Base-by-base conservation (phyloP, 2,113 vertebrate genomes). In the Cyphomyrus discorhynchus region DNA sequence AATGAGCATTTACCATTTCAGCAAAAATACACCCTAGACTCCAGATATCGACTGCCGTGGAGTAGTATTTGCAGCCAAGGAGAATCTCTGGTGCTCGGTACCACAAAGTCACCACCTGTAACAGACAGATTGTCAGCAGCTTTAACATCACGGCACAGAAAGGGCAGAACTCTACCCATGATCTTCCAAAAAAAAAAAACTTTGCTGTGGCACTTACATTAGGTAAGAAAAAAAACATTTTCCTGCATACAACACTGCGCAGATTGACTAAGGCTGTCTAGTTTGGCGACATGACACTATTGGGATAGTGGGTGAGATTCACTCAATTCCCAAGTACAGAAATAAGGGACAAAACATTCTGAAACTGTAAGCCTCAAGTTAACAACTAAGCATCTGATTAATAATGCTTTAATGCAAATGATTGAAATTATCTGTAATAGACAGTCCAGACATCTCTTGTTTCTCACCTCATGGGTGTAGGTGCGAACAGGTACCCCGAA, bases 11-110 rank as follows among this genome's bases (percentile, higher is more conserved):
- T 97, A 99, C 98, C 98, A 99, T 98, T 95, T 99, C 98, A 15
- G 98, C 98, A 91, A 99, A 99, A 93, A 99, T 99, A 93, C 98
- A 99, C 45, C 98, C 98, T 87, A 99, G 93, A 92, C 98, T 99
- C 98, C 98, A 99, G 94, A 99, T 98, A 92, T 99, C 98, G 3
- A 99, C 98, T 2, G 98, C 97, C 47, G 98, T 99, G 31, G 98
- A 99, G 92, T 99, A 99, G 93, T 97, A 99, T 93, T 99, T 99
- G 94, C 98, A 99, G 31, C 98, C 98, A 90, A 99, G 95, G 77
- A 99, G 97, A 91, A 99, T 99, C 93, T 99, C 98, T 1, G 98
- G 98, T 56, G 98, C 97, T 91, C 98, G 94, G 95, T 99, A 99
- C 98, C 98, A 99, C 90, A 99, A 94, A 1, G 98, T 99, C 89